Conservation (phyloP, 1,140 invertebrate genomes). For the Drosophila obscura region DNA sequence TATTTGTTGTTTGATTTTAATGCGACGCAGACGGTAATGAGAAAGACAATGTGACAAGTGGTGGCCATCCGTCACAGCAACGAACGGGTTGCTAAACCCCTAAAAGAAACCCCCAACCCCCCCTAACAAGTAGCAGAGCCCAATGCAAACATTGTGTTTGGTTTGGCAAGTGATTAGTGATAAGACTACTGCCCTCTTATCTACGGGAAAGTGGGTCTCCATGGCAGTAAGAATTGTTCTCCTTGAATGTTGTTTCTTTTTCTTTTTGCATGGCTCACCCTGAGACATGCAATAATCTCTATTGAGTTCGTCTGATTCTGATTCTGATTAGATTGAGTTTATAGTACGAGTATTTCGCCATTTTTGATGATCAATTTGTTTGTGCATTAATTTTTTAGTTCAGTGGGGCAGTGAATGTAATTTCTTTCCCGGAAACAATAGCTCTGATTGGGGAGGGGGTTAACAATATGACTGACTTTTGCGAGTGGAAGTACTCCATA, state of each 20-base stretch:
- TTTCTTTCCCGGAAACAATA: conserved; percentile 3
- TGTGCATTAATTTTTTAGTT: conserved; percentile 20
- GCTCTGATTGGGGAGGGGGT: neutral
- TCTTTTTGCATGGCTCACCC: conserved; percentile 1
- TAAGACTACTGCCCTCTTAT: conserved; percentile 9
- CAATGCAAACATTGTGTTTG: conserved; percentile 19
- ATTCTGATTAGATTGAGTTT: conserved; percentile 27
- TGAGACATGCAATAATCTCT: neutral
- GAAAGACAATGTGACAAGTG: conserved; percentile 7
- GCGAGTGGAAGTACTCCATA: conserved; percentile 4
- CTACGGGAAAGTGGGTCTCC: conserved; percentile 37
- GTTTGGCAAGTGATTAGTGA: conserved; percentile 13
- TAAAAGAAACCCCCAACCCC: neutral
- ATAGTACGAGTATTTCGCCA: conserved; percentile 8
- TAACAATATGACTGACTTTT: conserved; percentile 1
- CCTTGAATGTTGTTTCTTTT: conserved; percentile 16
- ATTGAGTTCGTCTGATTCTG: conserved; percentile 9
- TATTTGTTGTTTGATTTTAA: conserved; percentile 12
- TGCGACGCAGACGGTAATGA: conserved; percentile 42
- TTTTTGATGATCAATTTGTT: conserved; percentile 2
- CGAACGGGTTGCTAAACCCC: conserved; percentile 2
- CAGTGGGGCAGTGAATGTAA: neutral
- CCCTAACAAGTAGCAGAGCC: neutral
- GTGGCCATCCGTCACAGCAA: conserved; percentile 22
- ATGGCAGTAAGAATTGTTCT: neutral